Conservation (phyloP, 2,113 vertebrate species). For the Ptyas mucosa region DNA sequence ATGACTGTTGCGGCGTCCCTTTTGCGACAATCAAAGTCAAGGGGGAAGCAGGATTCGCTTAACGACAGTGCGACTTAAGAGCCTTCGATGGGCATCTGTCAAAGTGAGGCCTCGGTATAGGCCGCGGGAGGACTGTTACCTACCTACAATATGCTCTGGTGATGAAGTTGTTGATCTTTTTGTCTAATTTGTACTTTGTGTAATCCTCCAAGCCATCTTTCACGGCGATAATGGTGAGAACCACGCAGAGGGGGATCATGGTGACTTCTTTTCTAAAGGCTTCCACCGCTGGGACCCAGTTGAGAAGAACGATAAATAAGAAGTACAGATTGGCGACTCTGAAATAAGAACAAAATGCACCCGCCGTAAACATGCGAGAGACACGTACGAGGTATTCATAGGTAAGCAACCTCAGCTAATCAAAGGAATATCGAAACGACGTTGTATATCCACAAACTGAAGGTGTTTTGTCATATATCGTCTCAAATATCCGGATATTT, state of each 20-base stretch:
- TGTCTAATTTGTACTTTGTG: constrained; percentile 87
- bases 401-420: background rate
- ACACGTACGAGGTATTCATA: background rate
- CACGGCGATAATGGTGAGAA: constrained; percentile 86
- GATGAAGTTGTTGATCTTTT: constrained; percentile 84
- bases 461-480: background rate
- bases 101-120: background rate
- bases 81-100: background rate
- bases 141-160: constrained; percentile 85
- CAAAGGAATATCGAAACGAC: background rate
- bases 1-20: no score
- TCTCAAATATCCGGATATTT: background rate
- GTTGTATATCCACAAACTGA: background rate
- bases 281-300: constrained; percentile 96
- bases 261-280: constrained; percentile 98
- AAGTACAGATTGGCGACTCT: constrained; percentile 96
- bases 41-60: no score
- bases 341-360: constrained; percentile 47
- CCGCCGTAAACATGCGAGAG: background rate
- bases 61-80: no score
- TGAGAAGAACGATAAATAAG: constrained; percentile 88
- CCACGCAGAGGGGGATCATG: constrained; percentile 89
- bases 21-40: no score
- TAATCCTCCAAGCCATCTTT: constrained; percentile 96
- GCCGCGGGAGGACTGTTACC: constrained; percentile 41